A percentile compares a stretch with the other conserved stretches of the same genome.
These are phyloP conservation scores for Epinephelus malabaricus DNA, from an alignment of 2,797 vertebrate genomes.

Conservation along the genomic window DNA sequence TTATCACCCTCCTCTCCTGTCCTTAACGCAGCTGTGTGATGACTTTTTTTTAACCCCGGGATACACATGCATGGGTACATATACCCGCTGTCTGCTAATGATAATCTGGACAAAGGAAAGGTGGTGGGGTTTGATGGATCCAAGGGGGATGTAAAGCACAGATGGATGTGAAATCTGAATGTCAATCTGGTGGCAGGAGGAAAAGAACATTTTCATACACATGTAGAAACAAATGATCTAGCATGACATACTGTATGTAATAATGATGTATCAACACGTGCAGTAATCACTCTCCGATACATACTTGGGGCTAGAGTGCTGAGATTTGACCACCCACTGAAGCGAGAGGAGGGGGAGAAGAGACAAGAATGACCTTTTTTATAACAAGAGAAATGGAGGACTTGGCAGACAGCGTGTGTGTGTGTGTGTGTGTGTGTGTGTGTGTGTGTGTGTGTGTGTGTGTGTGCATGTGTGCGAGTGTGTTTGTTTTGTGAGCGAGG, in stretches of 20 bases:
- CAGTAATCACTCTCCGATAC: slow-evolving; percentile 44
- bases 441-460: slow-evolving; percentile 21
- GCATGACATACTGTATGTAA: slow-evolving; percentile 35
- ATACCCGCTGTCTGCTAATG: slow-evolving; percentile 11
- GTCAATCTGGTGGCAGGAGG: slow-evolving; percentile 20
- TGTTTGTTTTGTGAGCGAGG: slow-evolving; percentile 63
- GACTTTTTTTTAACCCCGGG: slow-evolving; percentile 21
- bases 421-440: slow-evolving; percentile 15
- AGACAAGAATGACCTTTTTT: slow-evolving; percentile 82
- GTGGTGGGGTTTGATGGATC: slow-evolving; percentile 16
- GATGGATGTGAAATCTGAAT: slow-evolving; percentile 35
- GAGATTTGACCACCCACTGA: slow-evolving; percentile 68
- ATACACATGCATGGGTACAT: slow-evolving; percentile 37
- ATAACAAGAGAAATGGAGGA: slow-evolving; percentile 74
- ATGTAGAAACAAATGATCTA: slow-evolving; percentile 15
- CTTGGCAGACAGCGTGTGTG: slow-evolving; percentile 47
- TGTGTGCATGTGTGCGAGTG: neutral
- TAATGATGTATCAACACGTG: slow-evolving; percentile 45
- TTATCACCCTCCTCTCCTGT: slow-evolving; percentile 38
- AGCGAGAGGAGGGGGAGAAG: slow-evolving; percentile 43
- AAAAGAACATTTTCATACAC: slow-evolving; percentile 30
- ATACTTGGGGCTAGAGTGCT: slow-evolving; percentile 31
- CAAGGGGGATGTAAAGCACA: slow-evolving; percentile 16
- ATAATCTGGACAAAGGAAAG: slow-evolving; percentile 18
- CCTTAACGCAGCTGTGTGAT: slow-evolving; percentile 45